Conservation (phyloP, 2,888 invertebrate genomes). For the Oxycera nigricornis region DNA sequence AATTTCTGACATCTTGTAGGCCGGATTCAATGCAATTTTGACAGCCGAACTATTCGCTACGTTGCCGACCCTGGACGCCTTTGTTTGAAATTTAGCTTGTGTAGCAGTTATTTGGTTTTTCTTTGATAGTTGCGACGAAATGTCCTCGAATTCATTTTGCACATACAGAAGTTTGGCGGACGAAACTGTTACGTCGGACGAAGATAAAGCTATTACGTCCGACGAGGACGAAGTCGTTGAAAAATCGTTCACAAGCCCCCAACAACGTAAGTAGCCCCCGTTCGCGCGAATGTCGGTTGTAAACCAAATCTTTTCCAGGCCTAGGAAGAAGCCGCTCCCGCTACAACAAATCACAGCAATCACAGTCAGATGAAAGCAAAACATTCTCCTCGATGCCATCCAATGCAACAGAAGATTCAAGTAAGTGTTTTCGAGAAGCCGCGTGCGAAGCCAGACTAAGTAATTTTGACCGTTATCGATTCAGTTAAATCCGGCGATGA, state of each 20-base stretch:
- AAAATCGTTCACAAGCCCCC: not conserved
- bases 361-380: not conserved
- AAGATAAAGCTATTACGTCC: not conserved
- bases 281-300: not conserved
- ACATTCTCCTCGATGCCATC: not conserved
- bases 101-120: not conserved
- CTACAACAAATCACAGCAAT: not conserved
- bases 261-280: not conserved
- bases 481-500: constrained; percentile 6
- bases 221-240: not conserved
- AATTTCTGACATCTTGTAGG: too few relatives aligned
- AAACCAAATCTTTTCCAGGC: not conserved
- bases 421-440: not conserved
- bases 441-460: too few relatives aligned
- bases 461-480: not conserved
- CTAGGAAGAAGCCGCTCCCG: not conserved
- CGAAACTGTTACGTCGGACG: not conserved
- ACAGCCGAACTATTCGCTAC: not conserved
- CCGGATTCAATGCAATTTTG: too few relatives aligned
- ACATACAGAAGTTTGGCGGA: not conserved
- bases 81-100: not conserved
- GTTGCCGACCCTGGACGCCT: not conserved
- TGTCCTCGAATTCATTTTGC: not conserved
- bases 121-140: not conserved
- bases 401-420: not conserved